Evolutionary conservation across 2,113 vertebrate species (phyloP), one percentile per base, ranked within the genome.

Genomic region (Cephalopterus ornatus): DNA sequence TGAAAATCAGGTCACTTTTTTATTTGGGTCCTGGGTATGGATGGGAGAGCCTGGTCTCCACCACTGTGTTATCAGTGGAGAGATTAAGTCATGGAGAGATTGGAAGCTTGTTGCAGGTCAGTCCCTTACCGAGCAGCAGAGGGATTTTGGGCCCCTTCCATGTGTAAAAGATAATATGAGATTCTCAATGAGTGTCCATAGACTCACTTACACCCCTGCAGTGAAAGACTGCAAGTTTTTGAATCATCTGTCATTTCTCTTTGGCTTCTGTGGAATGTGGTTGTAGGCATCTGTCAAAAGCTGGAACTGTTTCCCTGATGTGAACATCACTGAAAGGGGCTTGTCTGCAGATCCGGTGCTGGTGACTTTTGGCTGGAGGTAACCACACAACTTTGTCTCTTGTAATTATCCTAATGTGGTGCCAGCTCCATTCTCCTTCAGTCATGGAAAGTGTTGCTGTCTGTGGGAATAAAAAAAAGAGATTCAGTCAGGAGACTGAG

Each of bases 1-100:
- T 91, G 80, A 86, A 95, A 97, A 96, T 92, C 76, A 82, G 96
- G 93, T 88, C 83, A 68, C 22, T 67, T 77, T 92, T 84, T 8
- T 81, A 84, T 94, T 78, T 93, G 89, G 28, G 90, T 84, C 52
- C 68, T 66, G 78, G 62, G 17, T 55, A 24, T 5, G 62, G 90
- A 55, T 67, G 59, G 59, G 80, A 80, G 68, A 93, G 39, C 33
- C 47, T 86, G 52, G 26, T 85, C 30, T 62, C 53, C 59, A 63
- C 4, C 11, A 16, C 33, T 32, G 32, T 56, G 63, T 82, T 92
- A 24, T 19, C 0, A 1, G 13, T 80, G 75, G 47, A 80, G 66
- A 47, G 33, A 18, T 12, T 4, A 18, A 72, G 22, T 52, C 28
- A 21, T 4, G 19, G 71, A 9, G 49, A 56, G 13, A 14, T 26